Conservation (phyloP, 2,113 vertebrate genomes). For the Salminus brasiliensis region DNA sequence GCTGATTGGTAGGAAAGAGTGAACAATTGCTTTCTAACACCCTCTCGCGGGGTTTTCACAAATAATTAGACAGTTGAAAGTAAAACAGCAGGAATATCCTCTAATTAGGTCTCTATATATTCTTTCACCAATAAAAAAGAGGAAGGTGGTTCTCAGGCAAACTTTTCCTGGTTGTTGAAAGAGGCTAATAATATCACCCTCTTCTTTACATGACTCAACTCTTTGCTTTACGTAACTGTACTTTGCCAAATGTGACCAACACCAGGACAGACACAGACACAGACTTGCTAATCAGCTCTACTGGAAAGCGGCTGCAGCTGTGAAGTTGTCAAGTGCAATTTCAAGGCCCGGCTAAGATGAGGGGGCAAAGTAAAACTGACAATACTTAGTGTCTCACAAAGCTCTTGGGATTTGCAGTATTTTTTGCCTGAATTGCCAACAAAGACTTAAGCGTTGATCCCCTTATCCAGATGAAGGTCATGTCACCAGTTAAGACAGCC, state of each 20-base stretch:
- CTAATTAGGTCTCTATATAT: not conserved
- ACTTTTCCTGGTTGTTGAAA: not conserved
- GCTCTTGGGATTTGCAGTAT: constrained; percentile 13
- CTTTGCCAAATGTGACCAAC: constrained; percentile 35
- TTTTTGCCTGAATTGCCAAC: constrained; percentile 19
- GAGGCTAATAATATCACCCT: not conserved
- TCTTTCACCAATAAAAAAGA: not conserved
- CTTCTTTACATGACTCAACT: constrained; percentile 18
- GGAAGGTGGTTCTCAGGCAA: not conserved
- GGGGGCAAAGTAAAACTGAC: constrained; percentile 23
- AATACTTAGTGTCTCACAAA: constrained; percentile 28
- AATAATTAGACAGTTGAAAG: not conserved
- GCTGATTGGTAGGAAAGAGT: constrained; percentile 15
- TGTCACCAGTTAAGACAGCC: constrained; percentile 33
- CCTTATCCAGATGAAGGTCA: constrained; percentile 46
- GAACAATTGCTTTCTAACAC: not conserved
- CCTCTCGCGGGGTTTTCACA: not conserved
- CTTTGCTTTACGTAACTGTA: constrained; percentile 24
- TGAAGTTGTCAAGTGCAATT: constrained; percentile 45
- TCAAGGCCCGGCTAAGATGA: constrained; percentile 37
- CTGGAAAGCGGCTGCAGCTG: constrained; percentile 38
- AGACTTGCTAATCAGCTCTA: constrained; percentile 33
- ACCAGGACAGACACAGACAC: constrained; percentile 31
- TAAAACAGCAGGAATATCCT: not conserved
- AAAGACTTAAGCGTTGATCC: constrained; percentile 46